These are phyloP conservation scores for Microcebus griseorufus DNA, from an alignment of 2,113 vertebrate species.

Conservation along the genomic window DNA sequence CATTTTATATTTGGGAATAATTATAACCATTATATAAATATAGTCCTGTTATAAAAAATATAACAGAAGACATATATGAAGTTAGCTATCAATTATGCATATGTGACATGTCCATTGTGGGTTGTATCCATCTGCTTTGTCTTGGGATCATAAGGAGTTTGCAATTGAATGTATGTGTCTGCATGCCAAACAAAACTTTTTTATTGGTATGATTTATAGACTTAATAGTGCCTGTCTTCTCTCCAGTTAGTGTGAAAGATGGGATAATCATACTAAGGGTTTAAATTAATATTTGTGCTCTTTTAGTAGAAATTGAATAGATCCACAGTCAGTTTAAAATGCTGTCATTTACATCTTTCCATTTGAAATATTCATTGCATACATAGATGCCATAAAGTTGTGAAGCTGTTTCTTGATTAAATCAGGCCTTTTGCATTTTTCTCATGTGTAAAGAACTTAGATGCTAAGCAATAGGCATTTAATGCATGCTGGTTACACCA, in stretches of 20 bases:
- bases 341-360: conserved; percentile 4
- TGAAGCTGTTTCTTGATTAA: conserved; percentile 33
- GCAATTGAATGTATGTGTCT: not conserved
- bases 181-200: not conserved
- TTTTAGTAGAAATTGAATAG: conserved; percentile 5
- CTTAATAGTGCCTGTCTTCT: not conserved
- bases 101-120: not conserved
- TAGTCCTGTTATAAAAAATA: conserved; percentile 24
- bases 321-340: not conserved
- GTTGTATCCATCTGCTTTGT: not conserved
- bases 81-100: not conserved
- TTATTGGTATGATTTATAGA: not conserved
- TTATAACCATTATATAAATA: not conserved
- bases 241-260: not conserved
- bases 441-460: not conserved
- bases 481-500: not conserved
- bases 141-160: not conserved
- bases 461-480: conserved; percentile 23
- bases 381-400: not conserved
- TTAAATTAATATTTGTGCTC: not conserved
- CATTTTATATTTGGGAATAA: conserved; percentile 28
- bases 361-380: not conserved
- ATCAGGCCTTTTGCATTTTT: conserved; percentile 29
- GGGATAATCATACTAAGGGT: conserved; percentile 12
- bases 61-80: not conserved